A percentile compares a stretch with the other conserved stretches of the same genome.
phyloP scores from a whole-genome alignment of 2,888 invertebrate species.

The Orthosia gothica region DNA sequence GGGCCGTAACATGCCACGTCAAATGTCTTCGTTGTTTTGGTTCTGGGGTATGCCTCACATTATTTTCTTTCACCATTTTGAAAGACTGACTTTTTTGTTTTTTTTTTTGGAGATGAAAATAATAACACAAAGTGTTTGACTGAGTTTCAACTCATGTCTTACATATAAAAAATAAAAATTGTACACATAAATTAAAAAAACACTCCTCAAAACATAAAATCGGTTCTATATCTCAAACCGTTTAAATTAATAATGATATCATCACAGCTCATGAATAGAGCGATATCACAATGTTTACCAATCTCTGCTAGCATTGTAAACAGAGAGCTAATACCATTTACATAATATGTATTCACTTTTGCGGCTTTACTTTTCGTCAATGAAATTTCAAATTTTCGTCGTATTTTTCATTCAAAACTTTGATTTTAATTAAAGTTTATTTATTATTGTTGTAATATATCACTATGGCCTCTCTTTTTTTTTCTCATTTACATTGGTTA shows the following conservation, averaged over 20 bases:
- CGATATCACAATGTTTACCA: slow-evolving; percentile 16
- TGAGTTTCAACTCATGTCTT: neutral
- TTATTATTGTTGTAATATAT: neutral
- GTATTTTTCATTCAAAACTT: slow-evolving; percentile 7
- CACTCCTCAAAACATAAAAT: too few relatives aligned
- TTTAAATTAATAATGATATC: slow-evolving; percentile 21
- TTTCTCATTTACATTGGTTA: neutral
- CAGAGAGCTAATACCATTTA: slow-evolving; percentile 18
- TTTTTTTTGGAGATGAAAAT: too few relatives aligned
- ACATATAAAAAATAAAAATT: neutral
- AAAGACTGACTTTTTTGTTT: too few relatives aligned
- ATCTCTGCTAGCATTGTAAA: slow-evolving; percentile 19
- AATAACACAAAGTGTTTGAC: too few relatives aligned
- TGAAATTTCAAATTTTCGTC: slow-evolving; percentile 16
- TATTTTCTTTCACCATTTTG: too few relatives aligned
- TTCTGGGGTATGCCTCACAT: too few relatives aligned
- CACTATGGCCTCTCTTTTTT: neutral
- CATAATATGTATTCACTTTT: slow-evolving; percentile 23
- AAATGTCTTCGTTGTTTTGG: neutral
- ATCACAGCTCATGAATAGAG: slow-evolving; percentile 15
- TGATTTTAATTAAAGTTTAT: neutral
- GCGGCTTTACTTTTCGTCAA: slow-evolving; percentile 23
- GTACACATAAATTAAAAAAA: too few relatives aligned
- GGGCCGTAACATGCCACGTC: neutral
- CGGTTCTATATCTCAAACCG: neutral